phyloP scores from a whole-genome alignment of 2,113 vertebrate species.

The Sorex fumeus region DNA sequence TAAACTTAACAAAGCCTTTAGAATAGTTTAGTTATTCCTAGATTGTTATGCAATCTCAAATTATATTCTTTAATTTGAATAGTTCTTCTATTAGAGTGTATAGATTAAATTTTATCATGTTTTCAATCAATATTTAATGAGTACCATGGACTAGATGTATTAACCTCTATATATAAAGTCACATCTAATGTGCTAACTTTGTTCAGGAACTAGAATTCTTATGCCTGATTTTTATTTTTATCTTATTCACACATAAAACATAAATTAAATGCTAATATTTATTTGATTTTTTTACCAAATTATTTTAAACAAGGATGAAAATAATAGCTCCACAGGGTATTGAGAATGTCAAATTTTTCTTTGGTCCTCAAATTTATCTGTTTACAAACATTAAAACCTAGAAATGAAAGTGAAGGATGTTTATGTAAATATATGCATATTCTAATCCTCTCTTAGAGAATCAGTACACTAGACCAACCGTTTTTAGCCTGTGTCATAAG shows the following conservation, averaged over 20 bases:
- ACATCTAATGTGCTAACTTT: background rate
- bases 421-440: background rate
- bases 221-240: background rate
- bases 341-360: background rate
- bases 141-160: background rate
- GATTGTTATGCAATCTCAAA: background rate
- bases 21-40: background rate
- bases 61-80: background rate
- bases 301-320: background rate
- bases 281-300: background rate
- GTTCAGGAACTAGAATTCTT: background rate
- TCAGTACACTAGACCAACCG: background rate
- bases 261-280: background rate
- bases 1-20: background rate
- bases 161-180: background rate
- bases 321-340: background rate
- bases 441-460: slow-evolving; percentile 16
- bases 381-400: background rate
- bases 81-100: background rate
- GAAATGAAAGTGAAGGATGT: rapidly evolving
- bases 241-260: background rate
- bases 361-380: background rate
- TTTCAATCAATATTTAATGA: background rate
- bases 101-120: background rate
- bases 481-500: background rate